A percentile compares a stretch with the other conserved stretches of the same genome.
phyloP scores from a whole-genome alignment of 1,140 invertebrate species.

The Charaxes varanes region DNA sequence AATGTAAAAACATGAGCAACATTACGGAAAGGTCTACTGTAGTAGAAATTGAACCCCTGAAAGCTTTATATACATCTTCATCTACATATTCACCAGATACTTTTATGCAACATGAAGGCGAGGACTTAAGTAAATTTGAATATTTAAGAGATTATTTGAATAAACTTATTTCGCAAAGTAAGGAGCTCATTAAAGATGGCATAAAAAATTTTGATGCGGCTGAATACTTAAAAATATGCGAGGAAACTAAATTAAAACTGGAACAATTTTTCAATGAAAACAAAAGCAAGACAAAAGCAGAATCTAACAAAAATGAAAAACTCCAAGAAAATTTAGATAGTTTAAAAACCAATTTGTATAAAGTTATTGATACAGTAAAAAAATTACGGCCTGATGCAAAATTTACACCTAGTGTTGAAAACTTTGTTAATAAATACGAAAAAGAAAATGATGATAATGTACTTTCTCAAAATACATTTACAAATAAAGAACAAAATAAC shows the following conservation, averaged over 20 bases:
- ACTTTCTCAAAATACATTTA: no score
- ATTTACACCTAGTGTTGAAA: constrained; percentile 1
- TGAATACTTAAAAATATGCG: constrained; percentile 24
- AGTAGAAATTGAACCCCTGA: no score
- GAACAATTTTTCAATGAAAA: constrained; percentile 1
- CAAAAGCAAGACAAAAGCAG: background rate
- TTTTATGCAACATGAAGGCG: background rate
- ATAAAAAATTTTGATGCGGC: constrained; percentile 17
- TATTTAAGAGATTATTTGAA: constrained; percentile 17
- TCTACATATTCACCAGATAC: no score
- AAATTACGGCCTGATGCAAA: background rate
- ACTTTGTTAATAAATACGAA: constrained; percentile 1
- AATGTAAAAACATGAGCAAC: no score
- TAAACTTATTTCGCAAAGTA: constrained; percentile 21
- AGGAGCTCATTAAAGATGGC: constrained; percentile 18
- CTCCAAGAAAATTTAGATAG: background rate
- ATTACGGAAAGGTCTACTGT: no score
- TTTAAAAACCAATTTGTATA: background rate
- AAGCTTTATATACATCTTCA: constrained; percentile 1
- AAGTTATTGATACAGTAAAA: background rate
- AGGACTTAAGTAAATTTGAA: constrained; percentile 4
- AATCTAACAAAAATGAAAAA: constrained; percentile 6
- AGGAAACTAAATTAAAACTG: constrained; percentile 13
- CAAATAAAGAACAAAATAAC: constrained; percentile 2
- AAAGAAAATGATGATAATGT: background rate